phyloP scores from a whole-genome alignment of 2,888 invertebrate genomes.

The Thymelicus sylvestris region DNA sequence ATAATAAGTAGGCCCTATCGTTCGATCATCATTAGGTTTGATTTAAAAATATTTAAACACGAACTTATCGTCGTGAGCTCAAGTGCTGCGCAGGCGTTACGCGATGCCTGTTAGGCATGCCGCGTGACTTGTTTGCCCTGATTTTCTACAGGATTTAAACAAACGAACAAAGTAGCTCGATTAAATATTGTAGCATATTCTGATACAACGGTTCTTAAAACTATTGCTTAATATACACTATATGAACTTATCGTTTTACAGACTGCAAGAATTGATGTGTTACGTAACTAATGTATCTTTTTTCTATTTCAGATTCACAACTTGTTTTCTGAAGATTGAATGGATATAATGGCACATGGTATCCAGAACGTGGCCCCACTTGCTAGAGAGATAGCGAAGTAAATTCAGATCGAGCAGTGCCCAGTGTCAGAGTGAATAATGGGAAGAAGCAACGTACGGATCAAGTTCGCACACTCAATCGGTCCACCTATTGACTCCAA shows the following conservation, averaged over 20 bases:
- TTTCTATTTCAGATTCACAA: constrained; percentile 62
- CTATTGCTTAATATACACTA: constrained; percentile 16
- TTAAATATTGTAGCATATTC: constrained; percentile 60
- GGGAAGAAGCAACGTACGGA: constrained; percentile 82
- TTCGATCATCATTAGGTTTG: constrained; percentile 1
- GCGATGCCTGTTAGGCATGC: constrained; percentile 65
- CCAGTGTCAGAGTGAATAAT: constrained; percentile 77
- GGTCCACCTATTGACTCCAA: constrained; percentile 75
- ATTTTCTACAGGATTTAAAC: constrained; percentile 75
- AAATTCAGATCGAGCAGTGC: constrained; percentile 49
- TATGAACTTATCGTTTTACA: background rate
- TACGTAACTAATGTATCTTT: constrained; percentile 42
- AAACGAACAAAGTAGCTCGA: constrained; percentile 61
- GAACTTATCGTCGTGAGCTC: constrained; percentile 17
- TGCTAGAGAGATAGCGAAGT: constrained; percentile 24
- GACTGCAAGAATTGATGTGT: background rate
- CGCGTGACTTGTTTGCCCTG: constrained; percentile 81
- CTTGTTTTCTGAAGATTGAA: constrained; percentile 41
- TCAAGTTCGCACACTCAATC: constrained; percentile 80
- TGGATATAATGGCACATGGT: constrained; percentile 59
- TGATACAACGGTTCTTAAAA: constrained; percentile 23
- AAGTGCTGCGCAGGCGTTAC: constrained; percentile 46
- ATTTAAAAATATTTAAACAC: constrained; percentile 9
- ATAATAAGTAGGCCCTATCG: background rate
- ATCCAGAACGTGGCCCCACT: constrained; percentile 24